Base-by-base conservation (phyloP, 2,888 invertebrate genomes). In the Meiosimyza platycephala region DNA sequence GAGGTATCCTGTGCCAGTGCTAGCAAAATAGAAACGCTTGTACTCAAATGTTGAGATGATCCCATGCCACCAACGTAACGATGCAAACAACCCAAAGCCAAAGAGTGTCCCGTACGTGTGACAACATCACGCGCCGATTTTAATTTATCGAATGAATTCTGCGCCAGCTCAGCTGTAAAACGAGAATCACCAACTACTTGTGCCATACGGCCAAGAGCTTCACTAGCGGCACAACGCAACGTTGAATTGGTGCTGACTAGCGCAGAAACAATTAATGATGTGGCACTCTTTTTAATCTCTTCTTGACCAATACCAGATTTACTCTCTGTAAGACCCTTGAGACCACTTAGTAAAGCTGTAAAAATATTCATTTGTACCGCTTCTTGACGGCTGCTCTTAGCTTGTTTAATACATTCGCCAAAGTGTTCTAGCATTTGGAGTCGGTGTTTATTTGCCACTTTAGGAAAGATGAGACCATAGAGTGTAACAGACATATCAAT, bases 391-490 rank as follows among this genome's bases (percentile, higher is more conserved):
- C 93, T 92, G 13, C 96, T 96, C 84, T 98, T 98, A 0, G 97
- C 95, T 84, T 96, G 95, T 80, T 93, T 93, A 79, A 98, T 95
- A 85, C 97, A 98, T 85, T 98, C 98, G 28, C 92, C 92, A 85
- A 99, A 99, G 85, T 99, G 99, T 78, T 98, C 96, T 68, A 99
- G 88, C 94, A 99, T 97, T 89, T 99, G 99, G 72, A 98, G 90
- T 66, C 98, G 92, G 88, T 99, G 99, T 84, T 99, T 99, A 82
- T 95, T 94, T 47, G 97, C 95, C 15, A 99, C 97, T 75, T 95
- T 91, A 0, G 97, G 95, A 87, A 99, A 99, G 76, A 99, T 94
- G 80, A 94, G 92, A 28, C 98, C 99, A 88, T 97, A 99, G 3
- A 99, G 89, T 16, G 92, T 89, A 0, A 99, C 96, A 0, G 99